phyloP scores from a whole-genome alignment of 2,888 invertebrate genomes.

The Pecten maximus region DNA sequence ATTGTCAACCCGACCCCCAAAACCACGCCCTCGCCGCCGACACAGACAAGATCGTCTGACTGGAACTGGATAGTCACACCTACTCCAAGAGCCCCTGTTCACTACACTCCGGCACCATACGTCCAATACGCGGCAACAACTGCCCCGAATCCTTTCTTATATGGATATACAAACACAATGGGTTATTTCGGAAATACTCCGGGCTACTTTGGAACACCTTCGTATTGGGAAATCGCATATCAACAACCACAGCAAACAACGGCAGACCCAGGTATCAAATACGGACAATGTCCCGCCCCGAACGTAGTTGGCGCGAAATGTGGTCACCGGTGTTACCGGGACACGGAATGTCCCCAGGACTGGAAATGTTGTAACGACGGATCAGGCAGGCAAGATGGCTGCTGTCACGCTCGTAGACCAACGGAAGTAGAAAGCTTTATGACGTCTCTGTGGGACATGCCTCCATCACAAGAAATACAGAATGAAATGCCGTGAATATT shows the following conservation, averaged over 20 bases:
- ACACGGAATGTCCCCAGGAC: background rate
- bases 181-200: background rate
- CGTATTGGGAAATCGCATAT: background rate
- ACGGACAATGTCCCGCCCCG: background rate
- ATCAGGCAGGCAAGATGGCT: background rate
- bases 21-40: background rate
- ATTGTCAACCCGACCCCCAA: background rate
- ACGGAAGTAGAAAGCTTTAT: background rate
- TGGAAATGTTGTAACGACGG: slow-evolving; percentile 1
- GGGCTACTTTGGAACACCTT: background rate
- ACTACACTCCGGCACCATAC: background rate
- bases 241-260: background rate
- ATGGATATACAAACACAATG: background rate
- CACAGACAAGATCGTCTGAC: background rate
- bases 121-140: background rate
- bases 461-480: slow-evolving; percentile 30
- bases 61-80: background rate
- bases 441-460: background rate
- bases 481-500: background rate
- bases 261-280: background rate
- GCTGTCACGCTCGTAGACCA: background rate
- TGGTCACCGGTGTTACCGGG: background rate
- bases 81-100: background rate
- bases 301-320: background rate
- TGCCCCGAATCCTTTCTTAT: background rate